Conservation (phyloP, 1,140 invertebrate genomes). For the Bombus vancouverensis region DNA sequence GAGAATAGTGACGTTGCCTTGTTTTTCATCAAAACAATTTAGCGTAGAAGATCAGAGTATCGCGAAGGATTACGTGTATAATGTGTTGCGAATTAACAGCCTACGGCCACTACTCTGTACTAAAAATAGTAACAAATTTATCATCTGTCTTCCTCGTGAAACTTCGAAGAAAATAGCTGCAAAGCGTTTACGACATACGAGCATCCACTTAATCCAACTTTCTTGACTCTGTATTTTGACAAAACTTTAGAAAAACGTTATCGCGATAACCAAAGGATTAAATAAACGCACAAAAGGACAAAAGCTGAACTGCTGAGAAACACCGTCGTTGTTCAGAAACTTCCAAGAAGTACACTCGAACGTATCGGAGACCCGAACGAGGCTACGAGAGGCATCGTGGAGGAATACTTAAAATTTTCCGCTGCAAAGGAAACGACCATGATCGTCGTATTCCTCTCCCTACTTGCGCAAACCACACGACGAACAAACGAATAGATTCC, state of each 20-base stretch:
- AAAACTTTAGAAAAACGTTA: no score
- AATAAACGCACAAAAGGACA: no score
- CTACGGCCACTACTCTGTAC: not conserved
- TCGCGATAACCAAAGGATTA: no score
- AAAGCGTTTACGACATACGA: not conserved
- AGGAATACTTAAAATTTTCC: conserved; percentile 15
- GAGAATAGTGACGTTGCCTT: not conserved
- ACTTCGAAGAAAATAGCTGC: not conserved
- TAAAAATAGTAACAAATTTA: not conserved
- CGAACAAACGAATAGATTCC: no score
- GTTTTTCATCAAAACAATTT: conserved; percentile 12
- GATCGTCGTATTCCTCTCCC: not conserved
- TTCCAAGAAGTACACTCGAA: not conserved
- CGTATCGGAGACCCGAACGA: no score
- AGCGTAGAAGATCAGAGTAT: not conserved
- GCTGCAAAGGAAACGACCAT: not conserved
- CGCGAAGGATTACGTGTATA: no score
- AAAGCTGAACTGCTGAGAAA: no score
- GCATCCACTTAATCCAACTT: no score
- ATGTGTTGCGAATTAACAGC: not conserved
- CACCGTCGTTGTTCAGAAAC: no score
- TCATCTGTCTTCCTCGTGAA: not conserved
- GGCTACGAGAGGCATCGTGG: not conserved
- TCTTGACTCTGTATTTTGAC: no score
- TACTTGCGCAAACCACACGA: no score